Conservation (phyloP, 2,888 invertebrate genomes). For the Psylliodes chrysocephalus region DNA sequence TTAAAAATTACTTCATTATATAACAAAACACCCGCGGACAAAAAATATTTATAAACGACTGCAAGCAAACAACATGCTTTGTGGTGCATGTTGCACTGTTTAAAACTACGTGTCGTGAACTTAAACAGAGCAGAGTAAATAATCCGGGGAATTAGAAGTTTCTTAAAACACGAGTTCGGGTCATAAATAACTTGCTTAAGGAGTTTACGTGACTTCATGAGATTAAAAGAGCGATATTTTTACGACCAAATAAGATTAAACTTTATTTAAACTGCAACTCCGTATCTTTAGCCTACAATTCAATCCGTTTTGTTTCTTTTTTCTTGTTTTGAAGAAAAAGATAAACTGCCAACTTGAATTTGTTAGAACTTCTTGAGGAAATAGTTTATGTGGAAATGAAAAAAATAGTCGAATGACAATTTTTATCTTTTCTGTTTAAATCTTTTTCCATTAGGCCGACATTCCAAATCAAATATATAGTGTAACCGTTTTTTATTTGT, state of each 20-base stretch:
- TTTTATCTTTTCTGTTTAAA: too few species aligned
- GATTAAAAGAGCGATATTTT: slow-evolving; percentile 29
- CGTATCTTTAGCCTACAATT: not conserved
- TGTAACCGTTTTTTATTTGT: too few species aligned
- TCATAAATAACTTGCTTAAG: slow-evolving; percentile 32
- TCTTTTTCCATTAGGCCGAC: too few species aligned
- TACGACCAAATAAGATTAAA: slow-evolving; percentile 30
- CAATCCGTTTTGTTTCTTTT: slow-evolving; percentile 16
- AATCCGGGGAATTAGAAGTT: slow-evolving; percentile 22
- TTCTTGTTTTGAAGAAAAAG: not conserved
- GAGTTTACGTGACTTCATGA: slow-evolving; percentile 35
- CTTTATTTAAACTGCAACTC: slow-evolving; percentile 8
- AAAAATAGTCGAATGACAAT: too few species aligned
- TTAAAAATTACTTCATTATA: too few species aligned
- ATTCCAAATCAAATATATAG: too few species aligned
- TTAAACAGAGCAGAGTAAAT: slow-evolving; percentile 13
- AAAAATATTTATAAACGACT: not conserved
- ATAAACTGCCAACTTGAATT: not conserved
- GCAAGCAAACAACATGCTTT: not conserved
- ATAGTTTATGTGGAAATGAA: too few species aligned
- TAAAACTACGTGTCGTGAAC: slow-evolving; percentile 13
- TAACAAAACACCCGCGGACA: too few species aligned
- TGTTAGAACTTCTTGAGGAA: not conserved
- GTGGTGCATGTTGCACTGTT: slow-evolving; percentile 2
- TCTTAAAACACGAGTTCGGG: slow-evolving; percentile 23